A percentile compares a stretch with the other conserved stretches of the same genome.
Conservation (phyloP, 2,797 vertebrate species). For the Ptychadena robeensis region DNA sequence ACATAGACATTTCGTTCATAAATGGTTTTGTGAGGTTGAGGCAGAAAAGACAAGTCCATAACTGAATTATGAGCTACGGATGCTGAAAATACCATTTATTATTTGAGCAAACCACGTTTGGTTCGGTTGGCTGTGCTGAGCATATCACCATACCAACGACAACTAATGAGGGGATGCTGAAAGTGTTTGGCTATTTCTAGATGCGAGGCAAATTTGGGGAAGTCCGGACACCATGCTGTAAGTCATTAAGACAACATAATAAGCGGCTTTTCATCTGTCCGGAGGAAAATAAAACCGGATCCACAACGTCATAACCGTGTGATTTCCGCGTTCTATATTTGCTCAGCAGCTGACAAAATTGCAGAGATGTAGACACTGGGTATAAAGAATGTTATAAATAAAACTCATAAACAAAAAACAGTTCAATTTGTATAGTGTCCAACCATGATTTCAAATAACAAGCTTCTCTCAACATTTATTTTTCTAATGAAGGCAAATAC, state of each 20-base stretch:
- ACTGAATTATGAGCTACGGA: neutral
- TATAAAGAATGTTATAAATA: conserved; percentile 77
- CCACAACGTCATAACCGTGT: conserved; percentile 27
- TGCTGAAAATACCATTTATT: neutral
- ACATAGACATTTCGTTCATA: too few species aligned
- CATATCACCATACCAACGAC: conserved; percentile 18
- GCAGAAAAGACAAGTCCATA: too few species aligned
- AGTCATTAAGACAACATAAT: conserved; percentile 45
- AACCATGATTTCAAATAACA: neutral
- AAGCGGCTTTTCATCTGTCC: conserved; percentile 37
- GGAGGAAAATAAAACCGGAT: conserved; percentile 20
- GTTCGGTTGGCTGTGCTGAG: conserved; percentile 26
- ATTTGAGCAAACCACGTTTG: neutral
- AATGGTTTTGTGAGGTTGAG: too few species aligned
- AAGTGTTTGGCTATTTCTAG: conserved; percentile 36
- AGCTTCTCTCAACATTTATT: too few species aligned
- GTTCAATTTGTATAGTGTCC: neutral
- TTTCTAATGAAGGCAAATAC: neutral
- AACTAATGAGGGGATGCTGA: conserved; percentile 34
- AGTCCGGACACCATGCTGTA: conserved; percentile 21
- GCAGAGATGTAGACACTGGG: conserved; percentile 76
- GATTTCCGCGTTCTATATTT: conserved; percentile 77
- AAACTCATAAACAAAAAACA: conserved; percentile 54
- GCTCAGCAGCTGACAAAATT: conserved; percentile 84
- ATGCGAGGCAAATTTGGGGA: neutral